Percentiles rank a stretch among this genome's conserved stretches.
Conservation (phyloP, 2,888 invertebrate species). For the Anticlea derivata region DNA sequence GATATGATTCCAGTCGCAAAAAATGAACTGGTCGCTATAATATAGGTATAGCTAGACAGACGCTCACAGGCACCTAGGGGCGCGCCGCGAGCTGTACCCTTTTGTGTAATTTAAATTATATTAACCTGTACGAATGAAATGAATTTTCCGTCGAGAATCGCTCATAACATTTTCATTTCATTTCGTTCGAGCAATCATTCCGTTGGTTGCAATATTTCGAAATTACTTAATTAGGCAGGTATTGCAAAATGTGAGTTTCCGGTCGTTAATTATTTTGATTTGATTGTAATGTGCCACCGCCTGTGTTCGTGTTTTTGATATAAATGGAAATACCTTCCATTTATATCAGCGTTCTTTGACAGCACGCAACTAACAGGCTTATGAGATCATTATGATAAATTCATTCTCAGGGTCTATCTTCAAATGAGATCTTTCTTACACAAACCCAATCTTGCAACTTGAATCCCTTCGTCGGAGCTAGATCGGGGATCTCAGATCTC, state of each 20-base stretch:
- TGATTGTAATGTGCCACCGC: neutral
- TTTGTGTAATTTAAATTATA: neutral
- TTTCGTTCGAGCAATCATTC: conserved; percentile 1
- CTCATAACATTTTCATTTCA: conserved; percentile 7
- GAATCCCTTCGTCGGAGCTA: neutral
- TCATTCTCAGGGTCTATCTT: neutral
- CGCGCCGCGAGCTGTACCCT: neutral
- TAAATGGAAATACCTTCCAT: neutral
- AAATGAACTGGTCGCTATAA: no score
- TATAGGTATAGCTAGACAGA: no score
- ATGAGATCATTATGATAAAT: neutral
- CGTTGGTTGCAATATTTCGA: neutral
- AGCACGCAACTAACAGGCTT: neutral
- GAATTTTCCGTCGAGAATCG: neutral
- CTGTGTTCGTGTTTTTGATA: neutral
- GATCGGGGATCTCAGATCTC: neutral
- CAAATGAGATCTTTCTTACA: conserved; percentile 4
- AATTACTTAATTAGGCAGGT: no score
- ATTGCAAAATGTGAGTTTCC: neutral
- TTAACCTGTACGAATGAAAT: neutral
- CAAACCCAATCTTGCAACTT: neutral
- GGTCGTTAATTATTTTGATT: neutral
- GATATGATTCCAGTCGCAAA: no score
- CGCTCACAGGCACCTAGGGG: no score
- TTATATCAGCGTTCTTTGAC: neutral